phyloP scores from a whole-genome alignment of 2,113 vertebrate genomes.

The Rhizomys pruinosus region DNA sequence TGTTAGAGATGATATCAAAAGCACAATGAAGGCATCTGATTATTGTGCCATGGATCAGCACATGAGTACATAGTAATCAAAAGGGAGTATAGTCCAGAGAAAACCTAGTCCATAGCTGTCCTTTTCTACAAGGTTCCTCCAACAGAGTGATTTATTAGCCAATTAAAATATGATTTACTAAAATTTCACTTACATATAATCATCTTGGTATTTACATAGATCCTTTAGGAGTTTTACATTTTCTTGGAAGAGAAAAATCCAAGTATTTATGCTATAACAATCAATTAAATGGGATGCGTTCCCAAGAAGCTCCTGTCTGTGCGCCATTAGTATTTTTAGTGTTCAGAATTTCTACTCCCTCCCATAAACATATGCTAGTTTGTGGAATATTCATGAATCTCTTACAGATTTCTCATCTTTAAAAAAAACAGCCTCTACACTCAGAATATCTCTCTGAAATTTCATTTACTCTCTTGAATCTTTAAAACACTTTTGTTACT shows the following conservation, averaged over 20 bases:
- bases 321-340: background rate
- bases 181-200: background rate
- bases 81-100: background rate
- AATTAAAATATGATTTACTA: background rate
- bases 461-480: background rate
- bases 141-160: background rate
- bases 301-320: background rate
- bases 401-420: background rate
- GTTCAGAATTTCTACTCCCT: background rate
- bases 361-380: background rate
- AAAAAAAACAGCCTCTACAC: background rate
- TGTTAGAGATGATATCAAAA: background rate
- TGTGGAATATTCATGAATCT: background rate
- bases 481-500: background rate
- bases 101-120: background rate
- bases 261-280: background rate
- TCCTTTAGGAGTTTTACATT: background rate
- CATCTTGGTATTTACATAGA: background rate
- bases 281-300: background rate
- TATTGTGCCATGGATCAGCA: background rate
- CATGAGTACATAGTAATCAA: background rate
- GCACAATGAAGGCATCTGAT: background rate
- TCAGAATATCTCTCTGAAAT: background rate
- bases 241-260: background rate
- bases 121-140: accelerated